Evolutionary conservation across 2,113 vertebrate species (phyloP).

Genomic region (Noturus placidus): DNA sequence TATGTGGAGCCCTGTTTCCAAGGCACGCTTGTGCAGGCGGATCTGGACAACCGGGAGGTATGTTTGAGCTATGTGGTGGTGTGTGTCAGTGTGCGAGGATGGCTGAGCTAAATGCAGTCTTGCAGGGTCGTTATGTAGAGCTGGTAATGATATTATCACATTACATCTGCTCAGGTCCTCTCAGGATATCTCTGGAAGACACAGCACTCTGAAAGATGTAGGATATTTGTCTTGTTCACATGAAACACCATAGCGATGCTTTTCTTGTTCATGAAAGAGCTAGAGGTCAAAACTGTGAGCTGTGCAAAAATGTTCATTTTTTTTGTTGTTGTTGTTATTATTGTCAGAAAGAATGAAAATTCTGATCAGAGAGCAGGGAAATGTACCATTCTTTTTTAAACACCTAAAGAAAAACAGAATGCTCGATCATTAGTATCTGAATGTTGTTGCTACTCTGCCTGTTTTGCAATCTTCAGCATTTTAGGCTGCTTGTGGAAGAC

Average conservation of each 20-base stretch:
- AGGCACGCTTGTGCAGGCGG: conserved; percentile 92
- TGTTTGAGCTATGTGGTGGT: conserved; percentile 48
- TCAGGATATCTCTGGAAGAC: conserved; percentile 27
- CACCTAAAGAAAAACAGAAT: background rate
- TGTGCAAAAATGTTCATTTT: background rate
- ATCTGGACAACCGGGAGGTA: conserved; percentile 96
- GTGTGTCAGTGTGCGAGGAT: conserved; percentile 28
- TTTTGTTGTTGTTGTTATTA: background rate
- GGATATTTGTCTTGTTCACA: background rate
- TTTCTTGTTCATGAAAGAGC: background rate
- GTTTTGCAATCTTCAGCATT: conserved; percentile 78
- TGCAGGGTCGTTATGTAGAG: conserved; percentile 13
- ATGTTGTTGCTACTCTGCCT: background rate
- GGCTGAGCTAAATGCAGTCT: conserved; percentile 2
- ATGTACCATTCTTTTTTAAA: background rate
- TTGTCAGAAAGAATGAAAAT: background rate
- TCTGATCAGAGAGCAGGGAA: background rate
- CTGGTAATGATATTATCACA: conserved; percentile 43
- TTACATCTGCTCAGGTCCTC: conserved; percentile 50
- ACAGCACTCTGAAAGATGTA: background rate
- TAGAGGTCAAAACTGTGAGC: background rate
- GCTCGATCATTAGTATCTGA: background rate
- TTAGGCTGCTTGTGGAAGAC: conserved; percentile 88
- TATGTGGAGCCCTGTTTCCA: conserved; percentile 94
- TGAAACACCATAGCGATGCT: background rate